These are phyloP conservation scores for Brachypalpus laphriformis DNA, from an alignment of 2,888 invertebrate species.

Conservation along the genomic window DNA sequence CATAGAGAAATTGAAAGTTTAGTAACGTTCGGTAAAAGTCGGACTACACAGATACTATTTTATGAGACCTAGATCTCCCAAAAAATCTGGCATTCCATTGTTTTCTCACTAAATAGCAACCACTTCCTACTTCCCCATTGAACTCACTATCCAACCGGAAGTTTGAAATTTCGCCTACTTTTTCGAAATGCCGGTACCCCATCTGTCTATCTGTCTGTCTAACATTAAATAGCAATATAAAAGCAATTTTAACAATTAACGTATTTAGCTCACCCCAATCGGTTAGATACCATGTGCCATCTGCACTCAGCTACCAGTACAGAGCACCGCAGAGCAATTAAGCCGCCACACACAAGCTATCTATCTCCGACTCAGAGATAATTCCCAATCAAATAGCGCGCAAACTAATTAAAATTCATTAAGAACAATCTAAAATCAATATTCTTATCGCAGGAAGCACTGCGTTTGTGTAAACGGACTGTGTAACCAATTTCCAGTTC, in stretches of 20 bases:
- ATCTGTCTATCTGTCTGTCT: not conserved
- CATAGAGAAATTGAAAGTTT: too few relatives aligned
- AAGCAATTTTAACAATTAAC: slow-evolving; percentile 43
- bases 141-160: not conserved
- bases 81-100: too few relatives aligned
- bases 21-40: too few relatives aligned
- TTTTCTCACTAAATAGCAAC: not conserved
- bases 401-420: slow-evolving; percentile 74
- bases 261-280: slow-evolving; percentile 23
- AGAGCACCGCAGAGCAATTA: slow-evolving; percentile 3
- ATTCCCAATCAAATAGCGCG: slow-evolving; percentile 63
- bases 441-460: slow-evolving; percentile 72
- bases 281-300: slow-evolving; percentile 10
- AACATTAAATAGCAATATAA: slow-evolving; percentile 4
- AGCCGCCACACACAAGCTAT: slow-evolving; percentile 1
- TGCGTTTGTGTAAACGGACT: slow-evolving; percentile 68
- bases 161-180: not conserved
- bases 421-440: slow-evolving; percentile 75
- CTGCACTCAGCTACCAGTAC: not conserved
- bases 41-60: too few relatives aligned
- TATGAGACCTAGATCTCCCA: too few relatives aligned
- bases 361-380: slow-evolving; percentile 22
- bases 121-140: too few relatives aligned
- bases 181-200: not conserved
- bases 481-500: slow-evolving; percentile 73